Conservation (phyloP, 2,888 invertebrate genomes). For the Cephus nigrinus region DNA sequence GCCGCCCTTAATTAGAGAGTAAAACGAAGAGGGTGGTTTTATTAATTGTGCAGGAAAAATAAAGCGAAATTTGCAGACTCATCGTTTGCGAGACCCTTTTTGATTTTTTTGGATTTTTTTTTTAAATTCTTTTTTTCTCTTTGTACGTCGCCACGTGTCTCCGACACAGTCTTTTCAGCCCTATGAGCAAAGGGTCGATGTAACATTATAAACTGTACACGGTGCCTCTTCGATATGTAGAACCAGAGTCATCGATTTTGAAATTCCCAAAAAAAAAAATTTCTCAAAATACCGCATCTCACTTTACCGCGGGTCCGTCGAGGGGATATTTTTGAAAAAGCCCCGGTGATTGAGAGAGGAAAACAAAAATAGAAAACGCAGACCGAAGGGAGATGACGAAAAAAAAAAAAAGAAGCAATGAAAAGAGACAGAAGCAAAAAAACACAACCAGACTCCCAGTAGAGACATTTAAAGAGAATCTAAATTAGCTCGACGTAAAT, state of each 20-base stretch:
- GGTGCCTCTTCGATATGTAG: background rate
- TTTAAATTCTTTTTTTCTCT: background rate
- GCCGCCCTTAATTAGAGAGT: background rate
- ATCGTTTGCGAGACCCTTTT: background rate
- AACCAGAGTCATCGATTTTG: background rate
- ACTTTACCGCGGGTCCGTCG: background rate
- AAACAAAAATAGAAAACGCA: constrained; percentile 31
- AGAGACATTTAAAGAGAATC: background rate
- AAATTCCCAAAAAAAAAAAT: no score
- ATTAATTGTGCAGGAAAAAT: background rate
- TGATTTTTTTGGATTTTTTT: background rate
- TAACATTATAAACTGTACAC: background rate
- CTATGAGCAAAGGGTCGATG: no score
- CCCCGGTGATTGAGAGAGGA: background rate
- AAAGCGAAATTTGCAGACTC: background rate
- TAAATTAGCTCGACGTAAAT: constrained; percentile 41
- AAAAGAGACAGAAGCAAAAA: constrained; percentile 8
- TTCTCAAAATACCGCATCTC: background rate
- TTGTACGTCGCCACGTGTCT: no score
- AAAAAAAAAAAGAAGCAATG: background rate
- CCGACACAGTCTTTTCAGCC: no score
- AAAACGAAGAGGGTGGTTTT: background rate
- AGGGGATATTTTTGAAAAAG: background rate
- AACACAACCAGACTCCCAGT: background rate
- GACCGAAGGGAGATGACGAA: constrained; percentile 9